Evolutionary conservation across 2,113 vertebrate genomes (phyloP), one percentile per base, ranked within the genome.

Genomic region (Furnarius figulus): DNA sequence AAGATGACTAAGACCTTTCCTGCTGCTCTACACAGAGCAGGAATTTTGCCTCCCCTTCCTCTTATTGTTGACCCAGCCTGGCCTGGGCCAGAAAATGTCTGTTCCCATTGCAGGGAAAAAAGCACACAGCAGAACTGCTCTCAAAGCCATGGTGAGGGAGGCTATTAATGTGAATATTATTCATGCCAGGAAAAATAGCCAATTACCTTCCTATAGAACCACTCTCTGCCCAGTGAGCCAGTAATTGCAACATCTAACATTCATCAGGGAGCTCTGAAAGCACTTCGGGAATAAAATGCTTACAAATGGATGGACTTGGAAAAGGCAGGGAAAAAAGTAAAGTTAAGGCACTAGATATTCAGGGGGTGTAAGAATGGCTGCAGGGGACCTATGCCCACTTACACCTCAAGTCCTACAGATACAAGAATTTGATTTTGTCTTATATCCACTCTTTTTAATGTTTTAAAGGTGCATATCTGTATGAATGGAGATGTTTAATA

Each of bases 121-220:
- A 85, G 30, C 68, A 91, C 0, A 3, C 44, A 74, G 87, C 62
- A 90, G 66, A 95, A 78, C 68, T 87, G 78, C 87, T 92, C 81
- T 83, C 67, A 39, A 62, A 81, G 76, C 75, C 68, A 24, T 3
- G 4, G 84, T 73, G 87, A 95, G 68, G 75, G 76, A 93, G 65
- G 44, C 73, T 84, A 86, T 92, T 96, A 95, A 71, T 93, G 79
- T 0, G 65, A 89, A 81, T 92, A 95, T 96, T 96, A 97, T 96
- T 97, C 94, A 96, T 90, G 79, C 92, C 82, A 96, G 93, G 90
- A 96, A 93, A 96, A 96, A 96, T 96, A 96, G 85, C 93, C 94
- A 94, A 96, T 96, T 97, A 96, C 88, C 68, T 95, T 94, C 82
- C 86, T 58, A 80, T 70, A 91, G 91, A 91, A 80, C 90, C 56